Evolutionary conservation across 2,888 invertebrate genomes (phyloP), one percentile per base, ranked within the genome.

Genomic region (Muscina levida): DNA sequence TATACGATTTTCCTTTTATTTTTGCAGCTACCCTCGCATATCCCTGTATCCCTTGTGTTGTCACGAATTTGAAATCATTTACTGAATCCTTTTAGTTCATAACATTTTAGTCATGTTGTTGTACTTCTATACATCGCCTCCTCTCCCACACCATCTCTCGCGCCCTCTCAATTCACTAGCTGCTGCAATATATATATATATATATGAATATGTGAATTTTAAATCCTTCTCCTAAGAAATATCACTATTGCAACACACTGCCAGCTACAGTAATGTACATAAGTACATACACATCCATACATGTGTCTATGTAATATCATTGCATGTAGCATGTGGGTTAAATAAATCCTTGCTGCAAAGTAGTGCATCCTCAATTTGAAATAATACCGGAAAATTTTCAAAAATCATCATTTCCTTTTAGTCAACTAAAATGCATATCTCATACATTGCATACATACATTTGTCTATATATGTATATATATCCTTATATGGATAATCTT

Each of bases 381-480:
- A 77, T 81, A 81, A 74, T 72, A 74, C 81, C 81, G 81, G 81
- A 81, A 77, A 81, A 81, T 81, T 81, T 77, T 81, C 81, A 74
- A 81, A 81, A 74, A 77, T 81, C 81, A 77, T 74, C 81, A 81
- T 77, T 77, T 81, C 81, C 81, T 22, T 62, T 22, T 80, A 46
- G 59, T 71, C 73, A 71, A 72, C 19, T 31, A 31, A 31, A 3
- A 31, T 31, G 3, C 31, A 31, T 31, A 78, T n/a, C n/a, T n/a
- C 66, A 67, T 44, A 59, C 67, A 71, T n/a, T 31, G 1, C 74
- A 57, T 26, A 24, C 44, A 48, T 37, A 56, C 24, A n/a, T 26
- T 17, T 46, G n/a, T 57, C 31, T 37, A 31, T 10, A 48, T 26
- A 57, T 57, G 57, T 57, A 17, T 31, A 15, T 57, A n/a, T n/a